Evolutionary conservation across 2,797 vertebrate genomes (phyloP).

Genomic region (Craterocephalus amniculus): DNA sequence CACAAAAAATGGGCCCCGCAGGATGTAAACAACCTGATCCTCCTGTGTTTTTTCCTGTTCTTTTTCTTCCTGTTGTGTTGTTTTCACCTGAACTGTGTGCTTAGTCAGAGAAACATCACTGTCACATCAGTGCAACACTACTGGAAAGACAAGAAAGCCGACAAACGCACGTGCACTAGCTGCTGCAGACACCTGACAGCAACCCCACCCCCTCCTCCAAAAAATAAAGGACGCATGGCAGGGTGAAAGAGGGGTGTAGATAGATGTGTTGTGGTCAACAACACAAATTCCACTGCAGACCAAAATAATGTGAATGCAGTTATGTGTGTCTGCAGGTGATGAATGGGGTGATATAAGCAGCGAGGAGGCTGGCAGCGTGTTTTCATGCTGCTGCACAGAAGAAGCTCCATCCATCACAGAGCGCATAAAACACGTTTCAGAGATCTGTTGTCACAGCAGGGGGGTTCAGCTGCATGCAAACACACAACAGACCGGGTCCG

Average conservation of each 20-base stretch:
- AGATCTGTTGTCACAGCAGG: not conserved
- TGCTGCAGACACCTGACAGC: slow-evolving; percentile 44
- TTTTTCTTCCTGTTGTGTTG: not conserved
- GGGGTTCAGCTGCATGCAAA: too few species aligned
- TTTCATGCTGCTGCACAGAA: slow-evolving; percentile 35
- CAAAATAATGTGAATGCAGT: not conserved
- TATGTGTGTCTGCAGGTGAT: not conserved
- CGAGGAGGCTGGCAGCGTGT: slow-evolving; percentile 3
- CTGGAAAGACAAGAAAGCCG: slow-evolving; percentile 3
- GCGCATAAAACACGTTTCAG: not conserved
- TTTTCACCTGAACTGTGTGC: slow-evolving; percentile 50
- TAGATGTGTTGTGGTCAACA: slow-evolving; percentile 34
- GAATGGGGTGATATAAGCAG: slow-evolving; percentile 2
- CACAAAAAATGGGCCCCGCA: not conserved
- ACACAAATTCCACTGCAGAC: slow-evolving; percentile 4
- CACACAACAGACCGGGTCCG: too few species aligned
- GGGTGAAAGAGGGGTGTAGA: not conserved
- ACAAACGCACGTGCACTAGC: slow-evolving; percentile 1
- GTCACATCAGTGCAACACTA: slow-evolving; percentile 17
- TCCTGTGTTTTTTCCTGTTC: not conserved
- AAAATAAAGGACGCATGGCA: slow-evolving; percentile 5
- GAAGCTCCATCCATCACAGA: slow-evolving; percentile 20
- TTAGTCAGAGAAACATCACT: slow-evolving; percentile 30
- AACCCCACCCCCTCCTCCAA: not conserved
- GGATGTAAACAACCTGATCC: slow-evolving; percentile 50